Evolutionary conservation across 2,113 vertebrate genomes (phyloP), one percentile per base, ranked within the genome.

Genomic region (Phasianus colchicus): DNA sequence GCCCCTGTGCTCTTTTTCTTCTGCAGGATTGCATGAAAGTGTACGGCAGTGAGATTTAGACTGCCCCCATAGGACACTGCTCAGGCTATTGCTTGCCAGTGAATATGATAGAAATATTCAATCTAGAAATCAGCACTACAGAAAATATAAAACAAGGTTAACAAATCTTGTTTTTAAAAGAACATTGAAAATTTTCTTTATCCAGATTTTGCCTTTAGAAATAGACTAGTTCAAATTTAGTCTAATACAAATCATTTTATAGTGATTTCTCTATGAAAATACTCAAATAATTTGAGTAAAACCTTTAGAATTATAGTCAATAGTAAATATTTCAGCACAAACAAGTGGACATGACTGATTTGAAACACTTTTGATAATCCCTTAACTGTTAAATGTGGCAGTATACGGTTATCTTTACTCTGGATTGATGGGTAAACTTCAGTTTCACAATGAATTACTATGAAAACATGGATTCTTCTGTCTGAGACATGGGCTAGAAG

Each of bases 111-210:
- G 64, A 79, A 27, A 8, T 47, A 15, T 57, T 83, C 50, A 10
- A 8, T 63, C 54, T 66, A 73, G 73, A 88, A 73, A 30, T 17
- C 8, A 27, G 50, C 77, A 76, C 30, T 30, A 6, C 16, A 47
- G 0, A 1, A 42, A 73, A 29, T 24, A 32, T n/a, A 3, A 9
- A 16, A n/a, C 45, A 67, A 50, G 4, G 9, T 61, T 3, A 7
- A 77, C 73, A 52, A 79, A 9, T 64, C 20, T 47, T 48, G 11
- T 22, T 20, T 79, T 27, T 67, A 45, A 32, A 67, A 72, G 10
- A 32, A 84, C 10, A 19, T 8, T 64, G 50, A 67, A 45, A 6
- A 29, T 38, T 19, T 63, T 48, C 90, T 91, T 77, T 42, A 29
- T 25, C 2, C 6, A 17, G 2, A 24, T 64, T 72, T 93, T 69